These are phyloP conservation scores for Morone chrysops DNA, from an alignment of 2,113 vertebrate genomes.

Conservation along the genomic window DNA sequence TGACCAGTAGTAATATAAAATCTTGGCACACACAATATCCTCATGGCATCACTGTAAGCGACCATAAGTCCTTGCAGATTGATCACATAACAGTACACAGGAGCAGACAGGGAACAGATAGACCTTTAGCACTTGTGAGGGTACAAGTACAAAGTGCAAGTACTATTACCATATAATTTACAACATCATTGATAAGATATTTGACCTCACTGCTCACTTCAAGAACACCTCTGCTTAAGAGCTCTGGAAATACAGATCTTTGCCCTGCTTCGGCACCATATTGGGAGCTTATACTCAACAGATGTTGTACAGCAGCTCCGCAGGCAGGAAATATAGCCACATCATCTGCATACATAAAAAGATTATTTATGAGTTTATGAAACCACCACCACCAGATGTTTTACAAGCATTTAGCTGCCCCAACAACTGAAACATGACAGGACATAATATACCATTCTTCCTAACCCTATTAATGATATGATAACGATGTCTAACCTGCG, in stretches of 20 bases:
- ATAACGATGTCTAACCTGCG: too few species aligned
- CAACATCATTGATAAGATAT: conserved; percentile 12
- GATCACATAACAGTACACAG: not conserved
- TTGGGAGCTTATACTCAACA: not conserved
- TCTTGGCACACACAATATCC: not conserved
- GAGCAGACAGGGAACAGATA: not conserved
- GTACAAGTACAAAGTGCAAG: conserved; percentile 23
- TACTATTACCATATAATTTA: conserved; percentile 12
- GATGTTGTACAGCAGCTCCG: conserved; percentile 3
- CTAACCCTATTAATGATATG: not conserved
- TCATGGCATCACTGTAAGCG: too few species aligned
- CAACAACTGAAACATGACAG: not conserved
- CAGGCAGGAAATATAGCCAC: not conserved
- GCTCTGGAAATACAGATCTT: not conserved
- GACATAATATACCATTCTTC: not conserved
- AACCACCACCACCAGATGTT: conserved; percentile 5
- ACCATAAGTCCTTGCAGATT: not conserved
- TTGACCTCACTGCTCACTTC: conserved; percentile 12
- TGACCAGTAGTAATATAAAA: not conserved
- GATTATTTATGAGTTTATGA: conserved; percentile 6
- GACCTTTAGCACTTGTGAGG: not conserved
- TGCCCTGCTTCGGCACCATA: not conserved
- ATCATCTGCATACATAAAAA: conserved; percentile 17
- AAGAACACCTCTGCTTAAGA: not conserved
- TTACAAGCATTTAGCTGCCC: not conserved